Conservation (phyloP, 2,888 invertebrate species). For the Adelphocoris suturalis region DNA sequence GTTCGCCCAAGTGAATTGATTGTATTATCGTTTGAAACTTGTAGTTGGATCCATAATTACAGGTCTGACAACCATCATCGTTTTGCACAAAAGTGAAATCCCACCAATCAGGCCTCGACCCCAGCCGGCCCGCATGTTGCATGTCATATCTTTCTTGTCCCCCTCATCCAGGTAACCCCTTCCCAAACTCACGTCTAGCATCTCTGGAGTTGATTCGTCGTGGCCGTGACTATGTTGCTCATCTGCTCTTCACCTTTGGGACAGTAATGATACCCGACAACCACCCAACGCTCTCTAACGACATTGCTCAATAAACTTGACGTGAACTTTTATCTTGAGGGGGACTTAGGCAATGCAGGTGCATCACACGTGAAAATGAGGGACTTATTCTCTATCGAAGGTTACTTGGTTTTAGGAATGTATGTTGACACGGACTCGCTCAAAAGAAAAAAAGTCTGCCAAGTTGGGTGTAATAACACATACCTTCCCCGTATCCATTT, state of each 20-base stretch:
- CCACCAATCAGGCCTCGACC: no score
- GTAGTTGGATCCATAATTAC: background rate
- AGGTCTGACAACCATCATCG: background rate
- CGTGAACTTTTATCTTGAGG: conserved; percentile 2
- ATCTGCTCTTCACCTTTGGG: conserved; percentile 30
- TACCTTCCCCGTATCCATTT: no score
- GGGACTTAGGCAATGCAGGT: background rate
- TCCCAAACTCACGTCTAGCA: background rate
- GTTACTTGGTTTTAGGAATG: background rate
- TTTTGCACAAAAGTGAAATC: no score
- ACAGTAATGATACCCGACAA: background rate
- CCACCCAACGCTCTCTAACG: background rate
- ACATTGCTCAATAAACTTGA: conserved; percentile 6
- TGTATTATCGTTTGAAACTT: no score
- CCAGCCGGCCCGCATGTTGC: background rate
- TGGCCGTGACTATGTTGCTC: conserved; percentile 4
- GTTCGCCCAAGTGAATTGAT: no score
- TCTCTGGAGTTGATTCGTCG: background rate
- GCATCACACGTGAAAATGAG: conserved; percentile 14
- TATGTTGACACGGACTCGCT: background rate
- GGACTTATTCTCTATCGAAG: background rate
- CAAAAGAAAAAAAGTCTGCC: background rate
- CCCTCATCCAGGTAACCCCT: background rate
- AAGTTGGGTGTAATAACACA: no score
- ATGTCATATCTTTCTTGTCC: background rate